Evolutionary conservation across 2,113 vertebrate genomes (phyloP).

Genomic region (Atrichornis clamosus): DNA sequence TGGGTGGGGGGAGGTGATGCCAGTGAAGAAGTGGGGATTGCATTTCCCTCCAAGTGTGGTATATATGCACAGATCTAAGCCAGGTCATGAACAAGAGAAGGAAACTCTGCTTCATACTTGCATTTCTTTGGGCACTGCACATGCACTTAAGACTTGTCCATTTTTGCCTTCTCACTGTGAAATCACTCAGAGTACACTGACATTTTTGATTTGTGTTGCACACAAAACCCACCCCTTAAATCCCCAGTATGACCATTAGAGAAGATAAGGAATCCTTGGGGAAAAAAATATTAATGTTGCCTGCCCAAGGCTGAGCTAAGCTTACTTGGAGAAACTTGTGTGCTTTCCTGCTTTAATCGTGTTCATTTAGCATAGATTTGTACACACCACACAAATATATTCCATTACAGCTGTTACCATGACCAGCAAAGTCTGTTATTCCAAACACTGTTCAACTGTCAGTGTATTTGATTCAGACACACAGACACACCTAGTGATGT

Average conservation of each 20-base stretch:
- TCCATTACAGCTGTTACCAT: background rate
- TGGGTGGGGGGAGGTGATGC: background rate
- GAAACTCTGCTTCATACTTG: background rate
- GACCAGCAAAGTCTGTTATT: background rate
- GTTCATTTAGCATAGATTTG: background rate
- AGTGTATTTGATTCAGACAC: background rate
- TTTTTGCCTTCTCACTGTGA: background rate
- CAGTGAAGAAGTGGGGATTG: background rate
- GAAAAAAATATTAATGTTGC: background rate
- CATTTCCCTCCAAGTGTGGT: background rate
- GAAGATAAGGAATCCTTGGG: background rate
- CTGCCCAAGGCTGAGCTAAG: background rate
- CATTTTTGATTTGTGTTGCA: background rate
- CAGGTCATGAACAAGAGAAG: background rate
- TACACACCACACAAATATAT: background rate
- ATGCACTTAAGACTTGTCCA: background rate
- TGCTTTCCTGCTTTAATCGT: background rate
- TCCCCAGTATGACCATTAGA: background rate
- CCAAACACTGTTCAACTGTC: background rate
- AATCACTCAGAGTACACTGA: background rate
- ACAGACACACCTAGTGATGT: background rate
- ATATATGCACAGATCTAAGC: background rate
- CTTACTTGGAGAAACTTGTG: background rate
- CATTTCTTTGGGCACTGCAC: background rate
- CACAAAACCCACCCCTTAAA: background rate